Percentiles rank a stretch among this genome's conserved stretches.
phyloP scores from a whole-genome alignment of 2,888 invertebrate species.

The Scaptomyza reducta region DNA sequence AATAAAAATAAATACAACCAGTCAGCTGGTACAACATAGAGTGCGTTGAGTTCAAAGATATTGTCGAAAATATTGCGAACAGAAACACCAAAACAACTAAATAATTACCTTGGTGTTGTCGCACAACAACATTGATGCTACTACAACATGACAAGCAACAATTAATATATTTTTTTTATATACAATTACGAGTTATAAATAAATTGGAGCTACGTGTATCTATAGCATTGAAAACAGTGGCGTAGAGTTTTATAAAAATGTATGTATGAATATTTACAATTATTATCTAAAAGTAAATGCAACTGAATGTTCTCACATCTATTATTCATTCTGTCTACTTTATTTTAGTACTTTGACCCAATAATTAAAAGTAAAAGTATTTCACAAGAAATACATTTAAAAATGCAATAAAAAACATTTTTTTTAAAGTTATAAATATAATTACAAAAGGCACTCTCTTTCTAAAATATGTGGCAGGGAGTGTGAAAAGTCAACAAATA shows the following conservation, averaged over 20 bases:
- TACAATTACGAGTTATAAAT: slow-evolving; percentile 33
- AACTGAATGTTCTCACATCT: too few relatives aligned
- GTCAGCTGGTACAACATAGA: slow-evolving; percentile 29
- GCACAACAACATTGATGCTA: slow-evolving; percentile 63
- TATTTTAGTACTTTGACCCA: background rate
- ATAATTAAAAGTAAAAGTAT: background rate
- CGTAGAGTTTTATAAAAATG: slow-evolving; percentile 25
- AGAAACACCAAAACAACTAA: slow-evolving; percentile 49
- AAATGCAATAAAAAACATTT: background rate
- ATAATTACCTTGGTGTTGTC: slow-evolving; percentile 66
- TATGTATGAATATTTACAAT: too few relatives aligned
- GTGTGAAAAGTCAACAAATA: too few relatives aligned
- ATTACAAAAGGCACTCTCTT: too few relatives aligned
- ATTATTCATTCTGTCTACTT: background rate
- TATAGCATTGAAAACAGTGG: slow-evolving; percentile 15
- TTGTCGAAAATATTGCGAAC: slow-evolving; percentile 39
- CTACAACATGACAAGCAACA: slow-evolving; percentile 54
- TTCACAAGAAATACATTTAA: background rate
- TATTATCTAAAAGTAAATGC: too few relatives aligned
- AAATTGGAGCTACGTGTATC: slow-evolving; percentile 47
- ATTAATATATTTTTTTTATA: slow-evolving; percentile 35
- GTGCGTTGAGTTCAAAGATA: slow-evolving; percentile 71
- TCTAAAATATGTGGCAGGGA: too few relatives aligned
- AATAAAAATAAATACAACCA: slow-evolving; percentile 10
- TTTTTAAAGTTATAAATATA: background rate